These are phyloP conservation scores for Cacatua alba DNA, from an alignment of 2,113 vertebrate species.

Conservation along the genomic window DNA sequence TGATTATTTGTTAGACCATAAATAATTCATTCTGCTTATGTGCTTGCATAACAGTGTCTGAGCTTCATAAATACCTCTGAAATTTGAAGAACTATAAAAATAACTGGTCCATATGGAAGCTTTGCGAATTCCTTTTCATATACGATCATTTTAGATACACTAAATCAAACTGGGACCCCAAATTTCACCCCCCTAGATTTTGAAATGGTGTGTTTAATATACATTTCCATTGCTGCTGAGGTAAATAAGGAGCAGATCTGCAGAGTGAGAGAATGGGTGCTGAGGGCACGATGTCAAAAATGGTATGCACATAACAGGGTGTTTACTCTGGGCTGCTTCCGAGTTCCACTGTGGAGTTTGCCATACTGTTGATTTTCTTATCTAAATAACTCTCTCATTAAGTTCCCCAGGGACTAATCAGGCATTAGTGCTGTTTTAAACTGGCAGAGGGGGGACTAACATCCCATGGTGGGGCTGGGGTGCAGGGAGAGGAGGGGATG, in stretches of 20 bases:
- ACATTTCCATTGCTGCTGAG: background rate
- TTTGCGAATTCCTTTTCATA: background rate
- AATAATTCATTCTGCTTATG: background rate
- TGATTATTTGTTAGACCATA: background rate
- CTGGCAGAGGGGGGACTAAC: too few relatives aligned
- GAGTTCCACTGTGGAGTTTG: background rate
- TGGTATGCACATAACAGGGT: rapidly evolving
- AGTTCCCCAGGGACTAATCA: background rate
- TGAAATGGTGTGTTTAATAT: background rate
- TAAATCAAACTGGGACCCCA: background rate
- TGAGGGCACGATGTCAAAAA: background rate
- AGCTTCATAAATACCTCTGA: background rate
- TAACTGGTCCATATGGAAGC: background rate
- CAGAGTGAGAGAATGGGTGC: background rate
- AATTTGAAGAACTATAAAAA: background rate
- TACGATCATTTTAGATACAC: background rate
- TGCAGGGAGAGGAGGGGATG: background rate
- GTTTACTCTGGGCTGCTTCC: background rate
- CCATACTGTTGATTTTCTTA: background rate
- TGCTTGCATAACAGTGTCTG: background rate
- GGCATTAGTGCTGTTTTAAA: too few relatives aligned
- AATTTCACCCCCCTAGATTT: background rate
- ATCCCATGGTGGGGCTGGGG: background rate
- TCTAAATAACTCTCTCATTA: background rate
- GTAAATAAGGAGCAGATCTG: background rate